Conservation (phyloP, 2,888 invertebrate genomes). For the Philhelius pedissequus region DNA sequence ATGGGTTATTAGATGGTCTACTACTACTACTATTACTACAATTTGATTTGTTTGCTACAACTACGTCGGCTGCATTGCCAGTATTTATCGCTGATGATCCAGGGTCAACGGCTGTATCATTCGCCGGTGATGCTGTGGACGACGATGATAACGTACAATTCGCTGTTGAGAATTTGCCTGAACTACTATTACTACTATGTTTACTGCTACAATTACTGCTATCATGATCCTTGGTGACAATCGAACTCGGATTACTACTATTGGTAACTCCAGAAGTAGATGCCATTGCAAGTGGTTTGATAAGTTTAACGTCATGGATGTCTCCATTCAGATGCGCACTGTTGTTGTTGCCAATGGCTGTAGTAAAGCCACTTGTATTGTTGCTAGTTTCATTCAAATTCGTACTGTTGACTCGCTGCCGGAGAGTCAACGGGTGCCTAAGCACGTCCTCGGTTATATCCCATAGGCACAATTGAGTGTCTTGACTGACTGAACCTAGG, state of each 20-base stretch:
- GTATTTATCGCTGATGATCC: conserved; percentile 36
- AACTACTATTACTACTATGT: conserved; percentile 74
- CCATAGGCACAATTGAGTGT: conserved; percentile 98
- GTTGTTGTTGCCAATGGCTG: conserved; percentile 38
- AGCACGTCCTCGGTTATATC: conserved; percentile 98
- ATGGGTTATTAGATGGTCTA: conserved; percentile 73
- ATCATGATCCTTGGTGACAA: conserved; percentile 62
- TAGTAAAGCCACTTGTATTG: conserved; percentile 57
- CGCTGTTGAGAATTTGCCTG: conserved; percentile 79
- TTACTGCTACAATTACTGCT: conserved; percentile 75
- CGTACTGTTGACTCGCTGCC: conserved; percentile 76
- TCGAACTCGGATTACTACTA: conserved; percentile 44
- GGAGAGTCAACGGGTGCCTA: conserved; percentile 82
- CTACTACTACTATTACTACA: conserved; percentile 76
- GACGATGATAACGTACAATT: conserved; percentile 79
- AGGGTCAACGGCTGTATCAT: conserved; percentile 33
- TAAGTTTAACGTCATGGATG: conserved; percentile 76
- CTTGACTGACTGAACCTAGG: conserved; percentile 97
- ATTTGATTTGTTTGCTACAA: conserved; percentile 70
- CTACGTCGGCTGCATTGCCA: conserved; percentile 41
- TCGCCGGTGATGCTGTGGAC: conserved; percentile 72
- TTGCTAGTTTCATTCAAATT: conserved; percentile 73
- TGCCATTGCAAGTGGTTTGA: conserved; percentile 76
- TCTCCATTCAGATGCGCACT: conserved; percentile 75
- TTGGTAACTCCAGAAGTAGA: conserved; percentile 26